phyloP scores from a whole-genome alignment of 2,113 vertebrate genomes.

The Cercopithecus mona region DNA sequence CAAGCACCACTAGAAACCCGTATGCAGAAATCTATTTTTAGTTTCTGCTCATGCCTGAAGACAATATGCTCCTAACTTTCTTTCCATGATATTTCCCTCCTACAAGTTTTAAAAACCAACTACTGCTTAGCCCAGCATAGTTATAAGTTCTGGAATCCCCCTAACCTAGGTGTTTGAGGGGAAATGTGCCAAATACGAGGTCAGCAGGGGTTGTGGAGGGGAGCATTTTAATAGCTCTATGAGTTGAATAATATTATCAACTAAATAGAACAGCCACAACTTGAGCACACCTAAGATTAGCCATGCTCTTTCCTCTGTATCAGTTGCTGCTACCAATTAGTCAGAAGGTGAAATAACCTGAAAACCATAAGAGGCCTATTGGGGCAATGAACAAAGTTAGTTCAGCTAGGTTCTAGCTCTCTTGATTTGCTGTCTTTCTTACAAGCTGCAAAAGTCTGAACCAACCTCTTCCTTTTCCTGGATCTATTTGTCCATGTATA shows the following conservation, averaged over 20 bases:
- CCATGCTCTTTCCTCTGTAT: background rate
- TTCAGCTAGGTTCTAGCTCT: background rate
- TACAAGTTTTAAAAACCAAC: constrained; percentile 34
- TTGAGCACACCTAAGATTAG: background rate
- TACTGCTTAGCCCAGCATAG: constrained; percentile 20
- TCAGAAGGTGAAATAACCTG: constrained; percentile 23
- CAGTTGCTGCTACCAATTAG: background rate
- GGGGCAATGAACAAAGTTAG: background rate
- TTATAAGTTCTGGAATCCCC: background rate
- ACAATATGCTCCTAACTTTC: constrained; percentile 72
- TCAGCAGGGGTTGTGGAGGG: background rate
- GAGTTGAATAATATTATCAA: background rate
- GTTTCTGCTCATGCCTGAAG: constrained; percentile 61
- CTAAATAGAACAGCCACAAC: background rate
- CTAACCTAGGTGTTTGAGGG: background rate
- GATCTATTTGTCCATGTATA: background rate
- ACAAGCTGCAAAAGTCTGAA: background rate
- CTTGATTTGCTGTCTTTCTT: background rate
- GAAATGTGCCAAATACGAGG: background rate
- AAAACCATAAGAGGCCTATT: background rate
- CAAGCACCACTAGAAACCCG: constrained; percentile 61
- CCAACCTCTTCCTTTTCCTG: background rate
- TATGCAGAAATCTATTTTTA: constrained; percentile 59
- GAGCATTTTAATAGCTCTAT: background rate
- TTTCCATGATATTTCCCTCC: constrained; percentile 48